Base-by-base conservation (phyloP, 2,888 invertebrate genomes). In the Drosophila eohydei region DNA sequence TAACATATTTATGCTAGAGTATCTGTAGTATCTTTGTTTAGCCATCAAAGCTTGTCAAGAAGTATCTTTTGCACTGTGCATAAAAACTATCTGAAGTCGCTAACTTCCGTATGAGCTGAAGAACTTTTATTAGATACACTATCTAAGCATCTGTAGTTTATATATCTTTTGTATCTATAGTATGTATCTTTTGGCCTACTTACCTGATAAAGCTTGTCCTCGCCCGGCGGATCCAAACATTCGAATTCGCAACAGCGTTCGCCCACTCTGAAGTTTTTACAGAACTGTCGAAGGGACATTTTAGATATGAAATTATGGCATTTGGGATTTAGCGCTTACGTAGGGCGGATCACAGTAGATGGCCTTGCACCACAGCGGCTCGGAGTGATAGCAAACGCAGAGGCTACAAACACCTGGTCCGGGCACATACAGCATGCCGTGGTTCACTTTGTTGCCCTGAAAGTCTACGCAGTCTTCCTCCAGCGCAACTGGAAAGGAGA, bases 181-280 rank as follows among this genome's bases (percentile, higher is more conserved):
- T 41, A 41, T 28, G 3, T 3, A 28, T n/a, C 9, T 34, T n/a
- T n/a, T n/a, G n/a, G n/a, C n/a, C 12, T 4, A 26, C 78, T 71
- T 67, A 92, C 93, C 91, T 94, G 93, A 92, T 95, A 95, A 55
- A 94, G 92, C 63, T 93, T 94, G 91, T 95, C 95, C 83, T 95
- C 95, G 0, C 95, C 95, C 0, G 95, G 95, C 0, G 95, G 95
- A 93, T 97, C 97, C 82, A 97, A 94, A 92, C 98, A 98, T 91
- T 96, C 96, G 93, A 97, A 98, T 91, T 97, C 96, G 92, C 98
- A 98, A 93, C 98, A 98, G 69, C 96, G 94, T 91, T 96, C 96
- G 58, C 97, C 97, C 57, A 96, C 96, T 57, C 96, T 95, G 93
- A 97, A 97, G 91, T 96, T 96, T 92, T 96, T 96, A 94, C 97